Conservation (phyloP, 2,797 vertebrate species). For the Notolabrus celidotus region DNA sequence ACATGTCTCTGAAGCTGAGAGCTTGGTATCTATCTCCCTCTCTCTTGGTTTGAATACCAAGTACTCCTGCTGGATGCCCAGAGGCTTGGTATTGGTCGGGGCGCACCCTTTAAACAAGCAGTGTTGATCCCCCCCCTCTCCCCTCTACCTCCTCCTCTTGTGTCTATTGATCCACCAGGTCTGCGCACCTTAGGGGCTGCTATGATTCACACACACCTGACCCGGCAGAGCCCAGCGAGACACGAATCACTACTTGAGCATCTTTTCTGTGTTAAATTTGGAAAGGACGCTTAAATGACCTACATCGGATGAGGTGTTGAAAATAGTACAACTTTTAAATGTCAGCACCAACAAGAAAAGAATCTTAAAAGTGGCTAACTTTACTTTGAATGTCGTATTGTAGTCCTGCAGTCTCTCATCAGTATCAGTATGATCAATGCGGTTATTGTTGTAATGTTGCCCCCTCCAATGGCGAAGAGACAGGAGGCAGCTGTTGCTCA, state of each 20-base stretch:
- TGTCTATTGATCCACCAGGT: conserved; percentile 72
- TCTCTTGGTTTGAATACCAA: conserved; percentile 63
- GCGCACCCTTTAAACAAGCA: conserved; percentile 74
- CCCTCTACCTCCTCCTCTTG: conserved; percentile 65
- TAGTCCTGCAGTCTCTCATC: conserved; percentile 1
- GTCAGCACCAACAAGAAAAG: background rate
- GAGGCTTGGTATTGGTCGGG: conserved; percentile 59
- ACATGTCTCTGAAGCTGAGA: conserved; percentile 39
- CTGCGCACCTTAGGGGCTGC: conserved; percentile 57
- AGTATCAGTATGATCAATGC: conserved; percentile 18
- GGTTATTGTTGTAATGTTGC: conserved; percentile 31
- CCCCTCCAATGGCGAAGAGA: conserved; percentile 8
- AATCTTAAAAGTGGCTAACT: background rate
- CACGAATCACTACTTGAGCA: conserved; percentile 14
- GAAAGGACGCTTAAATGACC: background rate
- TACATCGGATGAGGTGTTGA: background rate
- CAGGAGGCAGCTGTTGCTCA: conserved; percentile 22
- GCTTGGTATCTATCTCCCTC: conserved; percentile 38
- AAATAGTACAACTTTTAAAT: background rate
- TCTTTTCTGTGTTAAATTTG: conserved; percentile 19
- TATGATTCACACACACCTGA: conserved; percentile 75
- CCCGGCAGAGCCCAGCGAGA: conserved; percentile 45
- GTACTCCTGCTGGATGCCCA: conserved; percentile 53
- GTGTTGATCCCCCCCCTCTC: conserved; percentile 72
- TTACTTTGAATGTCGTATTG: background rate